Conservation (phyloP, 2,888 invertebrate genomes). For the Eilema griseolum region DNA sequence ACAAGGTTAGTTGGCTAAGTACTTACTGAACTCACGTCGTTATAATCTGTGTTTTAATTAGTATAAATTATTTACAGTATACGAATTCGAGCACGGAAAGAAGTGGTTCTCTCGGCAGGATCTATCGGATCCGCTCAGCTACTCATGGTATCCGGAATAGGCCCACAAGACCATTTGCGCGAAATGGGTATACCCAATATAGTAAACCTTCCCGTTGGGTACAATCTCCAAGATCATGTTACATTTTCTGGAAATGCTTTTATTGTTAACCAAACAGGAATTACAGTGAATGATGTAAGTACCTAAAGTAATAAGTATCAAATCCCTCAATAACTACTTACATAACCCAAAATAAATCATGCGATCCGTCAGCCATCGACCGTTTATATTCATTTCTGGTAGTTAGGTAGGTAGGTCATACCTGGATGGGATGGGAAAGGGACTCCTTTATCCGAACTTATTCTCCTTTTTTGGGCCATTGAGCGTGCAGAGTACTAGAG, state of each 20-base stretch:
- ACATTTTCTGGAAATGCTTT: constrained; percentile 91
- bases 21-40: background rate
- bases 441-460: no score
- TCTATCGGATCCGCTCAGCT: constrained; percentile 94
- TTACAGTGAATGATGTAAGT: constrained; percentile 89
- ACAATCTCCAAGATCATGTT: constrained; percentile 94
- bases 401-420: no score
- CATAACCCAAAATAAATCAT: no score
- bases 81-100: constrained; percentile 88
- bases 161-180: constrained; percentile 88
- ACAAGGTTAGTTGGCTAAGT: background rate
- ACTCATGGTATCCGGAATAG: constrained; percentile 94
- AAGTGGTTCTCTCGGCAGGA: constrained; percentile 93
- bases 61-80: constrained; percentile 54
- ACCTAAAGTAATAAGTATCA: background rate
- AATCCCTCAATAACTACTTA: no score
- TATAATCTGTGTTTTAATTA: background rate
- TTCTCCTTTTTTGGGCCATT: no score
- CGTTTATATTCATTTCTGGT: no score
- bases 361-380: no score
- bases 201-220: constrained; percentile 91
- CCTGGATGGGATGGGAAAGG: no score
- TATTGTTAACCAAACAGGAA: constrained; percentile 88
- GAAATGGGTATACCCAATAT: constrained; percentile 88
- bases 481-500: no score